Evolutionary conservation across 2,888 invertebrate genomes (phyloP).

Genomic region (Cerceris rybyensis): DNA sequence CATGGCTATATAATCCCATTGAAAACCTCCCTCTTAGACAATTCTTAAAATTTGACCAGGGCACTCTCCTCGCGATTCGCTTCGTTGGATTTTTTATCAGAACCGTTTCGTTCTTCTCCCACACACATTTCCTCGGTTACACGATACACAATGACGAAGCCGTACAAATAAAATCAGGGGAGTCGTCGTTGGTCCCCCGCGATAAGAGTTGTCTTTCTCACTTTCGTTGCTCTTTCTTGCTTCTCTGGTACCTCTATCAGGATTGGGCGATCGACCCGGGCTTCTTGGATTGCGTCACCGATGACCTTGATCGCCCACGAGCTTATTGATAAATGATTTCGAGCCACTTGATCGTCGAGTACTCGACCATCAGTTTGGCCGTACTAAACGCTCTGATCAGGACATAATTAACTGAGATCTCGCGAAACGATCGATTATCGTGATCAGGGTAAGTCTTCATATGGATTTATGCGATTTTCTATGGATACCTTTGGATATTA

Average conservation of each 20-base stretch:
- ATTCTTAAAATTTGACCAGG: too few relatives aligned
- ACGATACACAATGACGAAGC: neutral
- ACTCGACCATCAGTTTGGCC: constrained; percentile 63
- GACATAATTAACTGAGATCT: constrained; percentile 71
- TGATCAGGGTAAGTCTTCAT: constrained; percentile 56
- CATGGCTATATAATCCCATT: too few relatives aligned
- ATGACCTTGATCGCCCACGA: constrained; percentile 63
- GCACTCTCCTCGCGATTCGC: too few relatives aligned
- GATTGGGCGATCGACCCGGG: constrained; percentile 53
- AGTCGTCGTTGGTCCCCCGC: neutral
- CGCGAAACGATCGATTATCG: constrained; percentile 55
- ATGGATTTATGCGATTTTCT: neutral
- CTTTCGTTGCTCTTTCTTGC: neutral
- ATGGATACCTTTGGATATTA: neutral
- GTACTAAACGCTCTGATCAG: constrained; percentile 65
- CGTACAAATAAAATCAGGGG: neutral
- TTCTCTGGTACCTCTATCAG: constrained; percentile 13
- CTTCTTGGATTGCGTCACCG: constrained; percentile 44
- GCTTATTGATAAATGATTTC: constrained; percentile 73
- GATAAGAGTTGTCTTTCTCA: constrained; percentile 28
- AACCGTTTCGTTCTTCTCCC: too few relatives aligned
- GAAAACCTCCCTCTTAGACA: too few relatives aligned
- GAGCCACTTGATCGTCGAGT: constrained; percentile 62
- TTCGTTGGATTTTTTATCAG: too few relatives aligned
- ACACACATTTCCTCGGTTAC: too few relatives aligned